Base-by-base conservation (phyloP, 2,797 vertebrate species). In the Okamejei kenojei region DNA sequence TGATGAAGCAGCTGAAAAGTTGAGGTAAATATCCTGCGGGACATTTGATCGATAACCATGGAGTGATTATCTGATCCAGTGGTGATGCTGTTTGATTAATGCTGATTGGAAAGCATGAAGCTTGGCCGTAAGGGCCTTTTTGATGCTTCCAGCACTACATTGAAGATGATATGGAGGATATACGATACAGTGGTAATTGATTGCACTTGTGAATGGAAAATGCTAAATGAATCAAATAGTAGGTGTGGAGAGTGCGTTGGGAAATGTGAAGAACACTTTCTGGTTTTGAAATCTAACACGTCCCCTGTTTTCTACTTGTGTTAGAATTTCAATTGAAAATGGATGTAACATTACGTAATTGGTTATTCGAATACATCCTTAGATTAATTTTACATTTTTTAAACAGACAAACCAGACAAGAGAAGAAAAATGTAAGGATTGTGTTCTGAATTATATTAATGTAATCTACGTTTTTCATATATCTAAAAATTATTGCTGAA, bases 41-140 rank as follows among this genome's bases (percentile, higher is more conserved):
- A 63, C 29, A n/a, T 29, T 88, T 35, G 32, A 63, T 79, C 32
- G n/a, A 68, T 68, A 68, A 68, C 84, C n/a, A 19, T 21, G 21
- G 81, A n/a, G 63, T 68, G 84, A 88, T 65, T 35, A 65, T 68
- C 63, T 35, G n/a, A 68, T 68, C 61, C n/a, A 88, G 19, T 63
- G 32, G n/a, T 8, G n/a, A 5, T 88, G 84, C 35, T 79, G 78
- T 79, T 63, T 88, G 84, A 88, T 88, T 88, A 88, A 88, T 21
- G 19, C 63, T 68, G 61, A 88, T 68, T 68, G 63, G 61, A 88
- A 88, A 88, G 35, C n/a, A 32, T 88, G 84, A 68, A 88, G 84
- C 32, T 88, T 88, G 84, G 32, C 84, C 32, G n/a, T 88, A 68
- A 68, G 13, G 77, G 77, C 77, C 32, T 3, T 78, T 78, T 35